Percentiles rank a stretch among this genome's conserved stretches.
Evolutionary conservation across 1,140 invertebrate genomes (phyloP).

Genomic region (Neodiprion lecontei): DNA sequence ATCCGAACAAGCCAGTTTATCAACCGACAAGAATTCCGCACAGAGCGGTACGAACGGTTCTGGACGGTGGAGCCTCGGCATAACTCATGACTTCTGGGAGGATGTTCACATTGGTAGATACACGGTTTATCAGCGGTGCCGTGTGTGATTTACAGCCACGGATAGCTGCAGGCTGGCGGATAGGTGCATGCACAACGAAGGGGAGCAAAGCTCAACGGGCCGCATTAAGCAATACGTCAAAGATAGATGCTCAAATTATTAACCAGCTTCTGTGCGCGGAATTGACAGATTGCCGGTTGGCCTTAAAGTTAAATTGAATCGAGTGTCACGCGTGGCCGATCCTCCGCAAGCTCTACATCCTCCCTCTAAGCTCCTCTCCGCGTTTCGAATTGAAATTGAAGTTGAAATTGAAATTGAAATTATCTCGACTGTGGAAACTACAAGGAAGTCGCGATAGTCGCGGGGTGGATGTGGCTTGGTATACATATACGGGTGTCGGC

Average conservation of each 20-base stretch:
- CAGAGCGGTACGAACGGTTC: not conserved
- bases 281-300: not conserved
- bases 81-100: not conserved
- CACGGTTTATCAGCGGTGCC: not conserved
- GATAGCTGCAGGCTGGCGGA: not conserved
- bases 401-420: constrained; percentile 1
- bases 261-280: not conserved
- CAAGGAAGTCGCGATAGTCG: not conserved
- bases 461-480: no score
- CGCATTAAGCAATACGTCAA: not conserved
- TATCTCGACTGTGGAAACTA: not conserved
- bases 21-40: not conserved
- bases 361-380: not conserved
- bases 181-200: not conserved
- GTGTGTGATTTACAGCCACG: not conserved
- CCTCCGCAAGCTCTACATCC: not conserved
- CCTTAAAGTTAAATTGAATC: constrained; percentile 7
- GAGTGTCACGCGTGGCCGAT: not conserved
- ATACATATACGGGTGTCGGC: no score
- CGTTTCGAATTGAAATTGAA: constrained; percentile 4
- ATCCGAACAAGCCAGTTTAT: no score
- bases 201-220: constrained; percentile 1
- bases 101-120: not conserved
- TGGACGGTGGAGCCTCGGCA: not conserved
- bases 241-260: not conserved